Evolutionary conservation across 2,113 vertebrate genomes (phyloP).

Genomic region (Raja brachyura): DNA sequence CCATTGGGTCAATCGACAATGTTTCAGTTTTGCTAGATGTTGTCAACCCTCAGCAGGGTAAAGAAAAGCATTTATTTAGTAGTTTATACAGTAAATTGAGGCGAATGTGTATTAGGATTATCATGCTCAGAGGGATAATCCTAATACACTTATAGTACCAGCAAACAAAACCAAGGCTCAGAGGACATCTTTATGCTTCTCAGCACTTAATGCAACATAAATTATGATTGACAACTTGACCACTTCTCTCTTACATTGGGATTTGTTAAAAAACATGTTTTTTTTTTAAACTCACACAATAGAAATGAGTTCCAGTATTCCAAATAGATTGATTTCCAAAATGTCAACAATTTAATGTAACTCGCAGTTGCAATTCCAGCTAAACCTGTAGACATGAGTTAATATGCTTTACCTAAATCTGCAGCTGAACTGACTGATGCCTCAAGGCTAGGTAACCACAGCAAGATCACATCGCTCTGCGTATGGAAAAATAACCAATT

Average conservation of each 20-base stretch:
- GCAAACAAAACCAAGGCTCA: neutral
- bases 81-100: neutral
- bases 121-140: neutral
- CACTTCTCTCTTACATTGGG: neutral
- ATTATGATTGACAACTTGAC: neutral
- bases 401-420: neutral
- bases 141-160: neutral
- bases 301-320: neutral
- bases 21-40: neutral
- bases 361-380: neutral
- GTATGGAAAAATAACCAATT: conserved; percentile 7
- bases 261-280: neutral
- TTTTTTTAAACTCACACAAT: neutral
- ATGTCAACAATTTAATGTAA: neutral
- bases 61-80: neutral
- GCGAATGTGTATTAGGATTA: neutral
- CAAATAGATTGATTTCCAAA: neutral
- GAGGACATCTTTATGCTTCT: neutral
- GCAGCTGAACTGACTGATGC: conserved; percentile 4
- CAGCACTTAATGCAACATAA: neutral
- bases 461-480: neutral
- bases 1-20: neutral
- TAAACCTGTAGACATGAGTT: neutral
- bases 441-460: conserved; percentile 1
- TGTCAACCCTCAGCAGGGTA: neutral